Conservation (phyloP, 2,113 vertebrate species). For the Rousettus leschenaultii region DNA sequence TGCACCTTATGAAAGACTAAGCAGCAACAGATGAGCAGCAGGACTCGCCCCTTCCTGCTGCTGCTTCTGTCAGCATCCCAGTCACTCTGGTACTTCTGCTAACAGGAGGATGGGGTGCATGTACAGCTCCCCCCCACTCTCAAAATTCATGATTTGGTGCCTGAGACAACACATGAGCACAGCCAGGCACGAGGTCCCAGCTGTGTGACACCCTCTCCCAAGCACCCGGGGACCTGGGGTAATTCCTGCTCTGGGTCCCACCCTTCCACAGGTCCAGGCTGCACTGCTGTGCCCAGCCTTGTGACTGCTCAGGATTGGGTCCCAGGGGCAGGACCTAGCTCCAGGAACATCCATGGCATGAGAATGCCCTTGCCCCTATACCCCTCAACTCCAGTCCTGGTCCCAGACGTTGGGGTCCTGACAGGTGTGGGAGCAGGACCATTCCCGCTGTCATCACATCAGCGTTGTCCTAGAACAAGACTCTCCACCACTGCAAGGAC, state of each 20-base stretch:
- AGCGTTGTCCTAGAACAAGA: not conserved
- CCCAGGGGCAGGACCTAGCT: not conserved
- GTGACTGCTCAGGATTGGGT: not conserved
- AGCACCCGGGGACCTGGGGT: no score
- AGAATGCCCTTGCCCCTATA: no score
- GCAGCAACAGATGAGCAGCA: no score
- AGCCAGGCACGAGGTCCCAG: not conserved
- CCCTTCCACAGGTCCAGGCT: not conserved
- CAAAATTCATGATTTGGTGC: not conserved
- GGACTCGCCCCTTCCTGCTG: not conserved
- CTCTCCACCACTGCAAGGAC: not conserved
- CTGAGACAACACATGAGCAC: not conserved
- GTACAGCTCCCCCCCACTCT: not conserved
- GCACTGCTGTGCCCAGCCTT: not conserved
- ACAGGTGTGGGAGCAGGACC: not conserved
- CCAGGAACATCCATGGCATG: not conserved
- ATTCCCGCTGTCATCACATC: not conserved
- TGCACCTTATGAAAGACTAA: not conserved
- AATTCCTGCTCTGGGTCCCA: not conserved
- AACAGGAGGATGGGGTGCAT: not conserved
- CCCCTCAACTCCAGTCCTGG: not conserved
- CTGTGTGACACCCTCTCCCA: not conserved
- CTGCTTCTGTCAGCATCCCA: not conserved
- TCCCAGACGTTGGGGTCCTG: not conserved
- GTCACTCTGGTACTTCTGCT: not conserved